A percentile compares a stretch with the other conserved stretches of the same genome.
phyloP scores from a whole-genome alignment of 2,888 invertebrate species.

The Diarsia brunnea region DNA sequence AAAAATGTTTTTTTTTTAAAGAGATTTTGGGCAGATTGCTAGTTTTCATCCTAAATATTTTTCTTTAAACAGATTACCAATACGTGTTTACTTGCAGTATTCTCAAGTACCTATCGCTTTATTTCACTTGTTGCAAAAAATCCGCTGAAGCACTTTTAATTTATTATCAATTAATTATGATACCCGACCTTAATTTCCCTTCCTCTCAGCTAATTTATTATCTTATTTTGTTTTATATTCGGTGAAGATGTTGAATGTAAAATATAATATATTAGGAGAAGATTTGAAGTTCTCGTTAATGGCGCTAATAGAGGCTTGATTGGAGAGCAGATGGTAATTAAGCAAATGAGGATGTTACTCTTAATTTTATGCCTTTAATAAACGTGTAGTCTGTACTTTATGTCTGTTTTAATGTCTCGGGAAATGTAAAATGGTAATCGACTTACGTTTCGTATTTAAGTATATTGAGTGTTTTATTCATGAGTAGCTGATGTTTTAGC shows the following conservation, averaged over 20 bases:
- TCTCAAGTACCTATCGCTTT: constrained; percentile 34
- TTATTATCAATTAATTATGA: constrained; percentile 70
- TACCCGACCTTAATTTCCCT: constrained; percentile 63
- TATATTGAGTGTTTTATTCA: neutral
- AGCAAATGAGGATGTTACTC: constrained; percentile 47
- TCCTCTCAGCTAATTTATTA: constrained; percentile 63
- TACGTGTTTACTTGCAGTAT: neutral
- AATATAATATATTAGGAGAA: constrained; percentile 38
- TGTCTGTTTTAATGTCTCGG: constrained; percentile 19
- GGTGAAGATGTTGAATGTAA: constrained; percentile 32
- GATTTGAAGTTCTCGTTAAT: constrained; percentile 32
- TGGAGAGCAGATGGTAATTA: constrained; percentile 45
- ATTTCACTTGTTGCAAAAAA: constrained; percentile 53
- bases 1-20: neutral
- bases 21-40: neutral
- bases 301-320: constrained; percentile 32
- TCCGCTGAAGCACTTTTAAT: constrained; percentile 57
- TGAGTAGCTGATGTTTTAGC: neutral
- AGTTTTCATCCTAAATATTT: neutral
- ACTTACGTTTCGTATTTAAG: neutral
- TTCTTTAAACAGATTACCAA: constrained; percentile 3
- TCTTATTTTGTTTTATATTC: constrained; percentile 63
- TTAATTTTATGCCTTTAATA: constrained; percentile 46
- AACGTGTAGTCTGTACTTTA: constrained; percentile 26
- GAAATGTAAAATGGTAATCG: constrained; percentile 36